Evolutionary conservation across 2,113 vertebrate genomes (phyloP), one percentile per base, ranked within the genome.

Genomic region (Nibea albiflora): DNA sequence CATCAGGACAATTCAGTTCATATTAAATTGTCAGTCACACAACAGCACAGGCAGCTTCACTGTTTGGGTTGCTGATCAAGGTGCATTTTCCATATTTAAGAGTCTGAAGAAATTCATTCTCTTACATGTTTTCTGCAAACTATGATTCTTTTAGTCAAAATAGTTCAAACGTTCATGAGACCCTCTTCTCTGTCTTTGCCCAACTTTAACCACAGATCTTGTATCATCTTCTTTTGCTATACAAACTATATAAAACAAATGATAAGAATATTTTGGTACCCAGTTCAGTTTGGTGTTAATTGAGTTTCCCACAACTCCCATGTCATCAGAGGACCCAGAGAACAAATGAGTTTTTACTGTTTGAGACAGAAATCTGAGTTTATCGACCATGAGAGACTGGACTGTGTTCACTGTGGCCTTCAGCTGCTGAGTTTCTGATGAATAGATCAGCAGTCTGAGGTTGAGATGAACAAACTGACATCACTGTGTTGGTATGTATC

Each of bases 401-500:
- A 0, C 71, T 62, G 53, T 58, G 78, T 56, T 80, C 24, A 22
- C 53, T 19, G 53, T 50, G 85, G 31, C 90, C 89, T 86, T 89
- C 76, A 84, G 84, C 87, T 81, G 76, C 56, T 42, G 46, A 11
- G 35, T 52, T 35, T 28, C 67, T 77, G 84, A 85, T 92, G 85
- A 92, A 90, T 88, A n/a, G 79, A 83, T 85, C 62, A 63, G 80
- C 82, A 85, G 68, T 78, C 46, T 69, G 80, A 87, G 83, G 81
- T 66, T 56, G 78, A 72, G 79, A 89, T 56, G 87, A 83, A 81
- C 84, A 86, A 85, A 87, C 83, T 92, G 89, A 93, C 90, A 77
- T 93, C 92, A 92, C 74, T 5, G 47, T 61, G 80, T 24, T 92
- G 92, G 86, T 88, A 93, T 92, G 84, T 91, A 71, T 90, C 88